Evolutionary conservation across 2,797 vertebrate species (phyloP), one percentile per base, ranked within the genome.

Genomic region (Yasuhikotakia modesta): DNA sequence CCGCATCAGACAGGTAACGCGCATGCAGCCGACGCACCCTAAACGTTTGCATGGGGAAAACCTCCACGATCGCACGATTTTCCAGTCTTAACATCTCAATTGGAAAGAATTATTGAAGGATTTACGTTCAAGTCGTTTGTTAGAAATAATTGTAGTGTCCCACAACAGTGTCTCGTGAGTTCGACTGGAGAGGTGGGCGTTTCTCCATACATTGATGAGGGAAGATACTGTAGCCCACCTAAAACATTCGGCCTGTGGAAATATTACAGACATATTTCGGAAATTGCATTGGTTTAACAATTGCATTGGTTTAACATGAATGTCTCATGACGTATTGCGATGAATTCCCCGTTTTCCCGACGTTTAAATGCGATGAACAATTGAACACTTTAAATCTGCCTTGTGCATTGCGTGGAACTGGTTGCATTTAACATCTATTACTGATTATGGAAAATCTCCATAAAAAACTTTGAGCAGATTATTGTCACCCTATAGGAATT

Each of bases 1-100:
- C 84, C 84, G 73, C 70, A 85, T 57, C 87, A 85, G 86, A 80
- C 89, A 92, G 90, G 91, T 92, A 91, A 88, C 86, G 79, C 85
- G 84, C 87, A 85, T 82, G 24, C 82, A 61, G 32, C 82, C 86
- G 85, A 82, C 83, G 85, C 81, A 87, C 88, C 82, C 83, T 85
- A 80, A 82, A 86, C 86, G 84, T 86, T 27, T 90, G 88, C 85
- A 81, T 85, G 68, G 52, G 57, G 14, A 52, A 43, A 45, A 7
- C 45, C 63, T 22, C 35, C 61, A 27, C 73, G 60, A 52, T 48
- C 10, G 45, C 46, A 43, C 16, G 58, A 55, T 71, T 30, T 11
- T 16, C 60, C 58, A 64, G 19, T 55, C 46, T 21, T 53, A 30
- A 30, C 21, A n/a, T 21, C 39, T 19, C 64, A 21, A 53, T 78